A percentile compares a stretch with the other conserved stretches of the same genome.
phyloP scores from a whole-genome alignment of 2,888 invertebrate species.

The Lampropteryx suffumata region DNA sequence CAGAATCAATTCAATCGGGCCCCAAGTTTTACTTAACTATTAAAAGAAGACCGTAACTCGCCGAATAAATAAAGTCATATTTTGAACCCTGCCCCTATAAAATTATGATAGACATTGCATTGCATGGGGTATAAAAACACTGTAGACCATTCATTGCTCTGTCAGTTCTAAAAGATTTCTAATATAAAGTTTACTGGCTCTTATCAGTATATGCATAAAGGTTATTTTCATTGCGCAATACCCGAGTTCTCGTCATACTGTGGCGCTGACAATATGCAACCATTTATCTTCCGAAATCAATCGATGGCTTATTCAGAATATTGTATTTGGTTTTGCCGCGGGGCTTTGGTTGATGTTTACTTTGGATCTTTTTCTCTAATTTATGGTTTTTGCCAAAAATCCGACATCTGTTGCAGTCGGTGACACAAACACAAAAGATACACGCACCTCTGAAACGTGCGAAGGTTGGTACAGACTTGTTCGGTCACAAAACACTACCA shows the following conservation, averaged over 20 bases:
- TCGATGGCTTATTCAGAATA: slow-evolving; percentile 83
- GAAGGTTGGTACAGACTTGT: slow-evolving; percentile 22
- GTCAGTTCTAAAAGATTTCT: slow-evolving; percentile 63
- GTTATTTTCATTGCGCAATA: slow-evolving; percentile 66
- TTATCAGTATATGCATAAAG: slow-evolving; percentile 60
- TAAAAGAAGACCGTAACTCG: slow-evolving; percentile 27
- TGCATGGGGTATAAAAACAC: slow-evolving; percentile 42
- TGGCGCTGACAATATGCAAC: slow-evolving; percentile 80
- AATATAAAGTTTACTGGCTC: slow-evolving; percentile 61
- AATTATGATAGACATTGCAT: slow-evolving; percentile 40
- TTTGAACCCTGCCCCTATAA: slow-evolving; percentile 25
- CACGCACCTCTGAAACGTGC: slow-evolving; percentile 19
- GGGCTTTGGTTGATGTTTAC: slow-evolving; percentile 78
- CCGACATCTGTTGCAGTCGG: slow-evolving; percentile 67
- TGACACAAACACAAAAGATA: slow-evolving; percentile 33
- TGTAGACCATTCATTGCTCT: slow-evolving; percentile 63
- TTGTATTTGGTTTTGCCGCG: slow-evolving; percentile 79
- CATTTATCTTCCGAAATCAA: slow-evolving; percentile 83
- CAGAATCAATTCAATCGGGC: slow-evolving; percentile 69
- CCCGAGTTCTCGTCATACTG: slow-evolving; percentile 66
- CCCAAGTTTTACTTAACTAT: slow-evolving; percentile 43
- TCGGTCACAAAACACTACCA: slow-evolving; percentile 8
- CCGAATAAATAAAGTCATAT: slow-evolving; percentile 31
- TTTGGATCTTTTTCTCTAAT: slow-evolving; percentile 79
- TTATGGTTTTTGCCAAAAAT: slow-evolving; percentile 66